Conservation (phyloP, 2,888 invertebrate genomes). For the Andricus curvator region DNA sequence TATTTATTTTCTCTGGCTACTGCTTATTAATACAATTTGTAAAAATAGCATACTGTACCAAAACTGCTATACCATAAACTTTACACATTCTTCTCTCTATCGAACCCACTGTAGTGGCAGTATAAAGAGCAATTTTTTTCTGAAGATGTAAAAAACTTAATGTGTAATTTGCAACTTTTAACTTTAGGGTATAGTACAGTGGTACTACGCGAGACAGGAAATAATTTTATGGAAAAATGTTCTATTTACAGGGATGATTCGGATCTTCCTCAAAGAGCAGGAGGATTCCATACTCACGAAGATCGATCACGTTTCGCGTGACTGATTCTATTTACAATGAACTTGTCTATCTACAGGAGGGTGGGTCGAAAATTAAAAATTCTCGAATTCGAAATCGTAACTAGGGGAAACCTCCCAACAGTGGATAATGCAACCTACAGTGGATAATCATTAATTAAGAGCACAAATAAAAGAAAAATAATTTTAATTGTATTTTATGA, state of each 20-base stretch:
- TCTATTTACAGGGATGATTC: conserved; percentile 38
- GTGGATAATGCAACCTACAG: no score
- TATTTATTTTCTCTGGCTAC: conserved; percentile 70
- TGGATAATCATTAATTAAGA: no score
- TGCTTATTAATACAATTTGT: conserved; percentile 75
- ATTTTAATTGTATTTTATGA: no score
- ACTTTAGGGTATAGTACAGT: conserved; percentile 36
- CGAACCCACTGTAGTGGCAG: conserved; percentile 55
- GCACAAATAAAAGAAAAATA: no score
- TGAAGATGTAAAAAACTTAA: conserved; percentile 42
- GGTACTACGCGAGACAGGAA: conserved; percentile 28
- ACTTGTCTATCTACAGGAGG: conserved; percentile 26
- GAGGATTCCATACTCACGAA: conserved; percentile 21
- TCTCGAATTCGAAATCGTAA: no score
- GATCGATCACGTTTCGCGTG: conserved; percentile 16
- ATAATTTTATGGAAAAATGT: conserved; percentile 40
- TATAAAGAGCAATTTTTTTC: conserved; percentile 49
- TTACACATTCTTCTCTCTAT: conserved; percentile 61
- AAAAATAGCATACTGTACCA: conserved; percentile 77
- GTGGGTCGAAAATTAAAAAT: no score
- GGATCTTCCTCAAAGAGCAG: conserved; percentile 22
- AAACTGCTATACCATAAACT: conserved; percentile 68
- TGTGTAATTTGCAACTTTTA: conserved; percentile 42
- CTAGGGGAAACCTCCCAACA: no score
- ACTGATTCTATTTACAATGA: conserved; percentile 29